Percentiles rank a stretch among this genome's conserved stretches.
phyloP scores from a whole-genome alignment of 1,140 invertebrate species.

The Riptortus pedestris region DNA sequence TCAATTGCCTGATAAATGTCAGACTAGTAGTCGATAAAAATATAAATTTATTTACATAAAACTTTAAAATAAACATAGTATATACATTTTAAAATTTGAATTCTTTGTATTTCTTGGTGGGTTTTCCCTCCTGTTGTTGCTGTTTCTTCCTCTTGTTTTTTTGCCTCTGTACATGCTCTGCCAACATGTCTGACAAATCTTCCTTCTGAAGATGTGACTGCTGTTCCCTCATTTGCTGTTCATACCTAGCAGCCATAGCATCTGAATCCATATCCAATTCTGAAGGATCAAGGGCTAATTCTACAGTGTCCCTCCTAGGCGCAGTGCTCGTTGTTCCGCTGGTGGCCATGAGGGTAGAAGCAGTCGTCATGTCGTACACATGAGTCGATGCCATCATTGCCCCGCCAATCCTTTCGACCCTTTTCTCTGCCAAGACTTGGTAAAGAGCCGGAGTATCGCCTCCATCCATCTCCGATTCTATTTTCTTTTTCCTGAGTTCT shows the following conservation, averaged over 20 bases:
- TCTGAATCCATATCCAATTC: constrained; percentile 92
- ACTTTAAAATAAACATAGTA: neutral
- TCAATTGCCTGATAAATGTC: no score
- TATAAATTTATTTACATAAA: no score
- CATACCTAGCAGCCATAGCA: constrained; percentile 92
- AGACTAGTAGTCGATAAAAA: no score
- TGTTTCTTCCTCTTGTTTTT: constrained; percentile 89
- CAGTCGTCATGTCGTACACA: constrained; percentile 71
- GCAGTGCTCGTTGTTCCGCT: constrained; percentile 39
- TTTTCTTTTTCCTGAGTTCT: constrained; percentile 92
- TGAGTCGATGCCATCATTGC: constrained; percentile 99
- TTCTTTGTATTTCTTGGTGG: constrained; percentile 93
- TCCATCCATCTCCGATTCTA: constrained; percentile 94
- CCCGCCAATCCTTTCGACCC: constrained; percentile 74
- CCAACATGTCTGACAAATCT: constrained; percentile 96
- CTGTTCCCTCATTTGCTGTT: constrained; percentile 87
- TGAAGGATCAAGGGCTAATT: constrained; percentile 91
- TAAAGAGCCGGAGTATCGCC: constrained; percentile 84
- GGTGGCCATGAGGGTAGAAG: constrained; percentile 4
- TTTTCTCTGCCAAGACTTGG: constrained; percentile 89
- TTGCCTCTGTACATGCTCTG: constrained; percentile 91
- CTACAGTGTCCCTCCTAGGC: constrained; percentile 55
- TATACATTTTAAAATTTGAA: constrained; percentile 72
- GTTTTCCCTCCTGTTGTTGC: constrained; percentile 72
- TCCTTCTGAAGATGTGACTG: constrained; percentile 80